A percentile compares a stretch with the other conserved stretches of the same genome.
Conservation (phyloP, 1,140 invertebrate species). For the Pseudomyrmex gracilis region DNA sequence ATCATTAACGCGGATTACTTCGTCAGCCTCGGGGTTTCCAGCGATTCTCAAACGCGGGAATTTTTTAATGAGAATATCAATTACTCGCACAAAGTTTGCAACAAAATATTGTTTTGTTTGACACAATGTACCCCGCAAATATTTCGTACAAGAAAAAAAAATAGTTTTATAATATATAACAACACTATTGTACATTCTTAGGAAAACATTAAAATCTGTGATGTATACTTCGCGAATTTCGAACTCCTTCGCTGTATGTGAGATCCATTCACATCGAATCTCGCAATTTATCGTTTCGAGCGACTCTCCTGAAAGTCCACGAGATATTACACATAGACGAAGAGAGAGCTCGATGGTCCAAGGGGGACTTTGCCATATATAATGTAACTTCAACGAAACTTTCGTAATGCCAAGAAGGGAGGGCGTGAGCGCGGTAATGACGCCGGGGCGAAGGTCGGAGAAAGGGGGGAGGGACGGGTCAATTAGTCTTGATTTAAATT, state of each 20-base stretch:
- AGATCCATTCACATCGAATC: not conserved
- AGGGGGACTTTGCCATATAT: conserved; percentile 44
- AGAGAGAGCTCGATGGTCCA: not conserved
- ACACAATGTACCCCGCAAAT: not conserved
- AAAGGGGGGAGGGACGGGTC: conserved; percentile 67
- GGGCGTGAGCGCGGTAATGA: conserved; percentile 61
- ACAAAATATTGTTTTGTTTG: not conserved
- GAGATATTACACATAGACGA: conserved; percentile 5
- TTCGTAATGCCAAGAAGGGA: conserved; percentile 74
- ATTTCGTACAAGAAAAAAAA: not conserved
- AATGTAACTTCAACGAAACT: conserved; percentile 79
- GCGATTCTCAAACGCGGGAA: conserved; percentile 67
- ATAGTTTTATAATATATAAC: not conserved
- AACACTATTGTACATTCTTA: not conserved
- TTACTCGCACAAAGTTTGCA: not conserved
- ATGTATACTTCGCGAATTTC: not conserved
- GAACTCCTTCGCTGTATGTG: not conserved
- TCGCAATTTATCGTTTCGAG: conserved; percentile 20
- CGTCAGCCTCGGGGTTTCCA: conserved; percentile 54
- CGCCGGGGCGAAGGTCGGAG: conserved; percentile 21
- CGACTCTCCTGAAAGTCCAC: conserved; percentile 4
- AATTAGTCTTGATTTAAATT: conserved; percentile 84
- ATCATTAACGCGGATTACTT: conserved; percentile 68
- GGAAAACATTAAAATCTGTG: not conserved
- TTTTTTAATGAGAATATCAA: not conserved